Evolutionary conservation across 1,140 invertebrate species (phyloP), one percentile per base, ranked within the genome.

Genomic region (Chrysomallon squamiferum): DNA sequence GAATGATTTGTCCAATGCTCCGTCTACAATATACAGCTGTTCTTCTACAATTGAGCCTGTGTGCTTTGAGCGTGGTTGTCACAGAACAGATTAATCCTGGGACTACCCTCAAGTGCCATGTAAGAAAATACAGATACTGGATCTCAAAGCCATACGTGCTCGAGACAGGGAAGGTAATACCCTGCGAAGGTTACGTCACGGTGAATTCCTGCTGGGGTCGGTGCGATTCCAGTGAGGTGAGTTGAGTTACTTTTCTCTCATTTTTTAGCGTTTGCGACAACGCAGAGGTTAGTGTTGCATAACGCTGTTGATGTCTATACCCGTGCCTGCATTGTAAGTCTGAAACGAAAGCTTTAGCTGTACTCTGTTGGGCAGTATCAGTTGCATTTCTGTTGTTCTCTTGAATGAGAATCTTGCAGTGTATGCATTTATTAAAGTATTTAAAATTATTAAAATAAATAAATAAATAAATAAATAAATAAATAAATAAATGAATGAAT

Each of bases 181-280:
- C 87, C 25, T 93, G 92, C 75, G 91, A 89, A 88, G 93, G 92
- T 72, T 86, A 88, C 27, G 68, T 79, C 5, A 90, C 88, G 32
- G 91, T 93, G 2, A 88, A 89, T 83, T 91, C 91, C 0, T 94
- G 93, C 77, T 93, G 92, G 91, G 93, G 93, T 60, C 88, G 92
- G 33, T 95, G 93, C 70, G 90, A 93, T 76, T 93, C 92, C 0
- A 92, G 91, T 75, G 93, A 94, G 89, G 90, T 88, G 82, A 82
- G 69, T 49, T 18, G 22, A n/a, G 59, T 2, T 49, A 2, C 33
- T 22, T 45, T 66, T 15, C 22, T 15, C 41, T 61, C 43, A 2
- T 50, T 32, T 15, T 47, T n/a, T 50, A 47, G 25, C n/a, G n/a
- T n/a, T n/a, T n/a, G n/a, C n/a, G n/a, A n/a, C n/a, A n/a, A n/a